Evolutionary conservation across 2,888 invertebrate species (phyloP), one percentile per base, ranked within the genome.

Genomic region (Ectobius pallidus): DNA sequence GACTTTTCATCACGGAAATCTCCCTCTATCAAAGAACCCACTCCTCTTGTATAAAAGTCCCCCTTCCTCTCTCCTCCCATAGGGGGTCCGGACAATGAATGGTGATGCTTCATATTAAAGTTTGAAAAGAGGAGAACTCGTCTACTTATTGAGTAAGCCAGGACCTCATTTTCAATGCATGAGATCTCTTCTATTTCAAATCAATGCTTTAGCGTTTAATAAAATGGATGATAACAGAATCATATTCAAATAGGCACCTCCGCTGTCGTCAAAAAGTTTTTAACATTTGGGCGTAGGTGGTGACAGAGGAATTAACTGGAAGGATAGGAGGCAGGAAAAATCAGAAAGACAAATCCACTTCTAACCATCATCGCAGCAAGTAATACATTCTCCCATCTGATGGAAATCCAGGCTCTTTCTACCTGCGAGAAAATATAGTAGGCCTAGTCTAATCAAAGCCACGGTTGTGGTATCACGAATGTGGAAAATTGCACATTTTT

Each of bases 91-190:
- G 62, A 65, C 65, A 65, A 65, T 65, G 65, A 44, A 44, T 44
- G 46, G 65, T 68, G 72, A 65, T 70, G 74, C 72, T 72, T 72
- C 72, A 69, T 72, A 74, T 74, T 74, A 67, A 70, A 74, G 61
- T 70, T 70, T 65, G 65, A 52, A 63, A 69, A 75, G 49, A 67
- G 69, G 7, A 32, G 52, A 49, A 52, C 46, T 68, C 69, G 55
- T 39, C 22, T 72, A 49, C 72, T 72, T 72, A 72, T 69, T 72
- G 72, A 72, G 69, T 72, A 72, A 72, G 67, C 72, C 68, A 42
- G 44, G 49, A 42, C 69, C 30, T 65, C 61, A 69, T 69, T 72
- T 72, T 72, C 61, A 69, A 72, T 72, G 72, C 72, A 72, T 72
- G 72, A 72, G 63, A 49, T 65, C 63, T 52, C 44, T 25, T 27